Base-by-base conservation (phyloP, 2,797 vertebrate genomes). In the Etheostoma perlongum region DNA sequence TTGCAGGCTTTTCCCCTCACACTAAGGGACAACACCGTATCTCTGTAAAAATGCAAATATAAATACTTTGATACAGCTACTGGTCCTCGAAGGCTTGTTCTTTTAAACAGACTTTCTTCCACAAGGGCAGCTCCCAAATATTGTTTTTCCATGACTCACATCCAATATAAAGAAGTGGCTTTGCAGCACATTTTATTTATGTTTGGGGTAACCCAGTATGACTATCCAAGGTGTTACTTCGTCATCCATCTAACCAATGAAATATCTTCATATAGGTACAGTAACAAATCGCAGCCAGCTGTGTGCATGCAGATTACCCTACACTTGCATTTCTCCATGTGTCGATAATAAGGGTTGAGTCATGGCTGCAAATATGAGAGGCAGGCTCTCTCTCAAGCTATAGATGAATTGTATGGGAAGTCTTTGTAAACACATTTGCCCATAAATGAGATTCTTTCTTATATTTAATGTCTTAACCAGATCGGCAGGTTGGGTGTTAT, bases 321-420 rank as follows among this genome's bases (percentile, higher is more conserved):
- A 57, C 66, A 73, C 52, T 84, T 58, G 67, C 79, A 87, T 89
- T 71, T 76, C 61, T 69, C 48, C 44, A 67, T 25, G 58, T 87
- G 89, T 93, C 79, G 23, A 91, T 90, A 89, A 72, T 67, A 55
- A 74, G 66, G 78, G 76, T 86, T 89, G 88, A 93, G 92, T 93
- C 86, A 91, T 81, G 73, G 76, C 65, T 23, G 75, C 75, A 85
- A 84, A 85, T 83, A 84, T 86, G 61, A 90, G 80, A 90, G 64
- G 62, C 67, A 74, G 64, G 66, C 78, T 70, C 78, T 71, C 77
- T 27, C 77, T 83, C 72, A 84, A 76, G 72, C 68, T 71, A 30
- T 19, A 71, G 81, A 91, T 83, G 74, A 84, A 91, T 90, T 84
- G 66, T 81, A 91, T 89, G 49, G 90, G 85, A 93, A 95, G 94